Percentiles rank a stretch among this genome's conserved stretches.
These are phyloP conservation scores for Philereme vetulata DNA, from an alignment of 2,888 invertebrate species.

Conservation along the genomic window DNA sequence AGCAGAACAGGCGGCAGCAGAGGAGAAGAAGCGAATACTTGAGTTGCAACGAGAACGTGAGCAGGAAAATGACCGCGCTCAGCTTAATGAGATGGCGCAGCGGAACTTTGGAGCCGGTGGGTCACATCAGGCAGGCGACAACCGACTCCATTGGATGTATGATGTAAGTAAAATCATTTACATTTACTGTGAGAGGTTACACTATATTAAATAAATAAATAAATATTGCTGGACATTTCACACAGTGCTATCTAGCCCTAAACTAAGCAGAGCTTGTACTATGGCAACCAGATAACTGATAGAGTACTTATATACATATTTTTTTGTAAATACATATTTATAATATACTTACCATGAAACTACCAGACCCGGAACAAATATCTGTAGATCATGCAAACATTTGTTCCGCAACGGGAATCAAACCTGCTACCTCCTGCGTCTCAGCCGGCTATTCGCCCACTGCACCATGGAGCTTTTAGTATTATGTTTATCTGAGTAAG, in stretches of 20 bases:
- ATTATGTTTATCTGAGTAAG: neutral
- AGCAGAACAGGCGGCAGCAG: slow-evolving; percentile 88
- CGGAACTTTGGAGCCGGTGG: slow-evolving; percentile 69
- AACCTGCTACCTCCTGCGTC: too few species aligned
- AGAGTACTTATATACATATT: too few species aligned
- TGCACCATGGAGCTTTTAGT: neutral
- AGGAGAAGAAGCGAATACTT: slow-evolving; percentile 86
- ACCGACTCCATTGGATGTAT: slow-evolving; percentile 95
- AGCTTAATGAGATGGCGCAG: slow-evolving; percentile 85
- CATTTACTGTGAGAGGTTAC: neutral
- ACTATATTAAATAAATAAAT: neutral
- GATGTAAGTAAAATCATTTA: slow-evolving; percentile 76
- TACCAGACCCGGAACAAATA: too few species aligned
- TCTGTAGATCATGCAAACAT: too few species aligned
- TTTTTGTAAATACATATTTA: too few species aligned
- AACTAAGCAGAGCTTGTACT: too few species aligned
- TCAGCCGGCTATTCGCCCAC: too few species aligned
- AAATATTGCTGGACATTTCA: too few species aligned
- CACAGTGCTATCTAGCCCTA: too few species aligned
- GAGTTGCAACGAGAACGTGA: slow-evolving; percentile 87
- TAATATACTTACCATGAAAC: too few species aligned
- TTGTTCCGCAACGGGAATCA: too few species aligned
- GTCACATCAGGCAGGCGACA: slow-evolving; percentile 59
- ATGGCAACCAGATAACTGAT: too few species aligned
- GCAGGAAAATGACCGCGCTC: slow-evolving; percentile 86